A percentile compares a stretch with the other conserved stretches of the same genome.
Evolutionary conservation across 2,888 invertebrate genomes (phyloP).

Genomic region (Trissonchulus sp.): DNA sequence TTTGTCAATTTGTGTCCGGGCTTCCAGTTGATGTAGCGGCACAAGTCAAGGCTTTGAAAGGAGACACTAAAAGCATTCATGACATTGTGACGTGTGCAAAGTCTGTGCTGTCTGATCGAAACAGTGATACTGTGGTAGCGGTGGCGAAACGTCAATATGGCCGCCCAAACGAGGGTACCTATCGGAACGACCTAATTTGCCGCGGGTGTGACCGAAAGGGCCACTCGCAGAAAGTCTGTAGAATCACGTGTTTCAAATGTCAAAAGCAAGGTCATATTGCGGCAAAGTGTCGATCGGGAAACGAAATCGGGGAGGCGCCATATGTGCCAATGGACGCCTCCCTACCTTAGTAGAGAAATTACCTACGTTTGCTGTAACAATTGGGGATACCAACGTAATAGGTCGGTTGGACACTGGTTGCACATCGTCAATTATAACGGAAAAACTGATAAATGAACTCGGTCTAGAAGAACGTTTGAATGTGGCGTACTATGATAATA

Average conservation of each 20-base stretch:
- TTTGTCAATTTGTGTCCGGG: conserved; percentile 6
- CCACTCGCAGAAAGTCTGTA: not conserved
- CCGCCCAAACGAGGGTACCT: no score
- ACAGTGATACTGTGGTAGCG: not conserved
- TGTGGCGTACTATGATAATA: no score
- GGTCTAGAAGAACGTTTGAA: no score
- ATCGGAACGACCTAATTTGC: conserved; percentile 1
- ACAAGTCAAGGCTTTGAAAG: not conserved
- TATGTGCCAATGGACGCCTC: conserved; percentile 5
- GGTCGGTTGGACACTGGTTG: conserved; percentile 5
- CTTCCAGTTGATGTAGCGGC: conserved; percentile 1
- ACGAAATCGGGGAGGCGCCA: conserved; percentile 12
- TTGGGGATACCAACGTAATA: not conserved
- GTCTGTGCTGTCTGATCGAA: not conserved
- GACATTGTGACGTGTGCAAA: not conserved
- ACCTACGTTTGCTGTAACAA: not conserved
- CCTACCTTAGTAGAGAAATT: not conserved
- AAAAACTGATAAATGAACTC: no score
- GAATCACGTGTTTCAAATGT: conserved; percentile 10
- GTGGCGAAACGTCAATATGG: not conserved
- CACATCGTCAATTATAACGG: not conserved
- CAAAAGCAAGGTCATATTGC: conserved; percentile 13
- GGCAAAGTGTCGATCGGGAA: conserved; percentile 18
- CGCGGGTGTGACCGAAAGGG: conserved; percentile 10
- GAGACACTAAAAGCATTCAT: not conserved